Conservation (phyloP, 2,888 invertebrate genomes). For the Hydraecia micacea region DNA sequence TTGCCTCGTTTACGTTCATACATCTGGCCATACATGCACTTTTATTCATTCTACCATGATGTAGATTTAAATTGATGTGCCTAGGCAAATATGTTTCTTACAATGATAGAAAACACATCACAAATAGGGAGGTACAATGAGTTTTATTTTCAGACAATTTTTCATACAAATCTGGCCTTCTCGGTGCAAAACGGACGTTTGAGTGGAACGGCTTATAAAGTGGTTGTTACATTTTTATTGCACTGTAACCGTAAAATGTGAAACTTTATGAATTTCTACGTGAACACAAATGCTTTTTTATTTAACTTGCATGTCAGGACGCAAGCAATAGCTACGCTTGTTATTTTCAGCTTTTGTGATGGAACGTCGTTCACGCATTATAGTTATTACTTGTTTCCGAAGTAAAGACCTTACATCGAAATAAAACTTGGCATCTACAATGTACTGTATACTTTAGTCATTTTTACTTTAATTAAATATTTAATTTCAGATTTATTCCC, state of each 20-base stretch:
- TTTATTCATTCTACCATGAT: neutral
- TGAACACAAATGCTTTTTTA: conserved; percentile 30
- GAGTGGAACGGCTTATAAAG: conserved; percentile 29
- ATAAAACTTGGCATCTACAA: too few species aligned
- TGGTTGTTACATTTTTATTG: conserved; percentile 41
- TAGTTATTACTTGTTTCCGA: too few species aligned
- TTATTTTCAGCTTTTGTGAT: conserved; percentile 34
- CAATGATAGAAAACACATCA: neutral
- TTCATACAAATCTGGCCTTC: conserved; percentile 18
- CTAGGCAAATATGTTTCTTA: too few species aligned
- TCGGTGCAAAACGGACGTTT: conserved; percentile 5
- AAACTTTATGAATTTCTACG: conserved; percentile 41
- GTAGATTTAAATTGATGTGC: neutral
- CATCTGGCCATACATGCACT: neutral
- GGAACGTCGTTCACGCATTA: too few species aligned
- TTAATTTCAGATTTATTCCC: too few species aligned
- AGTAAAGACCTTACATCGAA: too few species aligned
- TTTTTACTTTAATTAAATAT: too few species aligned
- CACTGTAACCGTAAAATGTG: conserved; percentile 33
- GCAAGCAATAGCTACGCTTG: conserved; percentile 25
- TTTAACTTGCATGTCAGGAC: conserved; percentile 7
- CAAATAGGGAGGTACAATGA: neutral
- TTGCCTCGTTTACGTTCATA: neutral
- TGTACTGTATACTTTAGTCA: too few species aligned
- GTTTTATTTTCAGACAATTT: conserved; percentile 2